These are phyloP conservation scores for Patiria miniata DNA, from an alignment of 35 echinoderm and acorn worm species.

Conservation along the genomic window DNA sequence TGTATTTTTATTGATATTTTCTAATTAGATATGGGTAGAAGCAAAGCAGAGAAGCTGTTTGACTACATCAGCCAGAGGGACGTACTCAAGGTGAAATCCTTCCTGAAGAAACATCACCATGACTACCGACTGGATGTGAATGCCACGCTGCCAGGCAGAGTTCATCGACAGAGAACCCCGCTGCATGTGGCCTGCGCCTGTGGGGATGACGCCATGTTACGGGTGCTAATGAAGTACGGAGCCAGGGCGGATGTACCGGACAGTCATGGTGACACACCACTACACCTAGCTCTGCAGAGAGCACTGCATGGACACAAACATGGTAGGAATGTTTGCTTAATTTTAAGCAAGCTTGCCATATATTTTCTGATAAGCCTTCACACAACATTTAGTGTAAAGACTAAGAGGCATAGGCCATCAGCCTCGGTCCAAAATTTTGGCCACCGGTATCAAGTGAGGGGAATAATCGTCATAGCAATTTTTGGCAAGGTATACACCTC, in stretches of 20 bases:
- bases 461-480: no score
- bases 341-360: no score
- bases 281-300: slow-evolving; percentile 50
- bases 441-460: no score
- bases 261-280: slow-evolving; percentile 43
- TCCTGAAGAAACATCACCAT: slow-evolving; percentile 41
- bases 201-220: slow-evolving; percentile 49
- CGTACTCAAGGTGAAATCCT: slow-evolving; percentile 62
- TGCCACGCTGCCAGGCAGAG: not conserved
- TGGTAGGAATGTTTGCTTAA: no score
- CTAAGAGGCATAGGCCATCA: no score
- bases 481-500: no score
- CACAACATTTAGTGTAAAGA: no score
- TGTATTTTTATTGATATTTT: no score
- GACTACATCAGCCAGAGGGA: slow-evolving; percentile 57
- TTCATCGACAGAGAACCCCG: slow-evolving; percentile 42
- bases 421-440: no score
- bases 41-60: slow-evolving; percentile 41
- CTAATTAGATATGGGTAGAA: slow-evolving; percentile 48
- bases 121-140: slow-evolving; percentile 36
- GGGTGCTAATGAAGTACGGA: slow-evolving; percentile 50
- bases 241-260: slow-evolving; percentile 49
- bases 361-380: no score
- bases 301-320: slow-evolving; percentile 56
- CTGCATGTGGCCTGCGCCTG: slow-evolving; percentile 54